Percentiles rank a stretch among this genome's conserved stretches.
Evolutionary conservation across 2,113 vertebrate genomes (phyloP).

Genomic region (Anarrhichthys ocellatus): DNA sequence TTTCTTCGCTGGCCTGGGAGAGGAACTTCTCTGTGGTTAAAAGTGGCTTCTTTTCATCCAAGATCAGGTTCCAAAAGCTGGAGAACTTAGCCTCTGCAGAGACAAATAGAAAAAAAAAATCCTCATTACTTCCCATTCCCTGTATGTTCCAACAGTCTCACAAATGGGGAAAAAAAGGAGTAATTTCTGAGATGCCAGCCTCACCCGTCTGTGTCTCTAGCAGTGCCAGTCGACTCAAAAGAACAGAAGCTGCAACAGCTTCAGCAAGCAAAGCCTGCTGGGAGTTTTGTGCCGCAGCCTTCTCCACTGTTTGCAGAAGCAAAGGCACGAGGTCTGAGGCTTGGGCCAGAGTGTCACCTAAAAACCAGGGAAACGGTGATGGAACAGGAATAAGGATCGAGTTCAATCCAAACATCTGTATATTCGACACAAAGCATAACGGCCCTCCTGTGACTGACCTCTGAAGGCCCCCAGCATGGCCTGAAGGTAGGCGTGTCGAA

Average conservation of each 20-base stretch:
- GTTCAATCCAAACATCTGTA: neutral
- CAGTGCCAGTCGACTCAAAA: constrained; percentile 90
- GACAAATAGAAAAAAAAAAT: constrained; percentile 22
- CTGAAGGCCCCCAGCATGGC: constrained; percentile 93
- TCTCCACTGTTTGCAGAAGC: constrained; percentile 93
- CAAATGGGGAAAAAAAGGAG: neutral
- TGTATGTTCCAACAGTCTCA: neutral
- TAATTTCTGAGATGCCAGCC: neutral
- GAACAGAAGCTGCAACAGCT: constrained; percentile 90
- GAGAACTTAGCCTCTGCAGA: constrained; percentile 89
- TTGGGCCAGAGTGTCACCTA: constrained; percentile 92
- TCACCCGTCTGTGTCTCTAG: constrained; percentile 91
- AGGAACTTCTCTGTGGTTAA: constrained; percentile 98
- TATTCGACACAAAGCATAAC: rapidly evolving
- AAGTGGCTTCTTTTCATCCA: constrained; percentile 95
- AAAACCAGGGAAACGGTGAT: neutral
- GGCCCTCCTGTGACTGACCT: constrained; percentile 82
- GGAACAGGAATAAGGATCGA: neutral
- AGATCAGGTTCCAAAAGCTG: constrained; percentile 91
- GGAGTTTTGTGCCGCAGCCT: constrained; percentile 91
- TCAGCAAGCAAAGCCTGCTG: constrained; percentile 91
- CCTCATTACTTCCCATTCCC: neutral
- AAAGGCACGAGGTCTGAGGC: constrained; percentile 87
- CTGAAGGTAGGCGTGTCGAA: constrained; percentile 95
- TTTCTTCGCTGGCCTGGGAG: constrained; percentile 90